These are phyloP conservation scores for Fabriciana adippe DNA, from an alignment of 2,888 invertebrate species.

Conservation along the genomic window DNA sequence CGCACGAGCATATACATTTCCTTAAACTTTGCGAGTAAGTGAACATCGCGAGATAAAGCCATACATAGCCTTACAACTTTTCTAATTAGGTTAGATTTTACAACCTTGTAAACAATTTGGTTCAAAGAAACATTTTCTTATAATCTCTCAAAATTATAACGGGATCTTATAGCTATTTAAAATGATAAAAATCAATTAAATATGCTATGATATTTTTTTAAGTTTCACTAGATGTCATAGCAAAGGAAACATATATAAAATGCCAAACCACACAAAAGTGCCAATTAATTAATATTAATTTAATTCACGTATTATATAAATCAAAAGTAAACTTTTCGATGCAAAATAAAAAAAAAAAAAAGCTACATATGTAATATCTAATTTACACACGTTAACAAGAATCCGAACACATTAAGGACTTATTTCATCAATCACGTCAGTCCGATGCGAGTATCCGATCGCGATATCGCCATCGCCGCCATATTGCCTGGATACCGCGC, in stretches of 20 bases:
- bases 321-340: background rate
- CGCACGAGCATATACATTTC: conserved; percentile 20
- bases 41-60: conserved; percentile 33
- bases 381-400: conserved; percentile 33
- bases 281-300: no score
- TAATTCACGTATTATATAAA: no score
- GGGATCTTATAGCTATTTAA: background rate
- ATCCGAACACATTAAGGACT: conserved; percentile 30
- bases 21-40: conserved; percentile 11
- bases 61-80: conserved; percentile 31
- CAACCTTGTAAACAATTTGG: conserved; percentile 21
- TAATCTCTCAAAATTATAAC: conserved; percentile 11
- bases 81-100: conserved; percentile 34
- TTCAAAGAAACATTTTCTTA: background rate
- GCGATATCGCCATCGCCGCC: conserved; percentile 42
- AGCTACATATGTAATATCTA: conserved; percentile 14
- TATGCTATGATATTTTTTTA: no score
- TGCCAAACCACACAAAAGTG: no score
- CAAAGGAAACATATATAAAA: no score
- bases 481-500: conserved; percentile 42
- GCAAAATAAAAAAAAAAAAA: conserved; percentile 11
- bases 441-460: conserved; percentile 38
- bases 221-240: no score
- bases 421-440: conserved; percentile 35
- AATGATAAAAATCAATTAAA: background rate